A percentile compares a stretch with the other conserved stretches of the same genome.
Evolutionary conservation across 2,888 invertebrate genomes (phyloP).

Genomic region (Exephanes ischioxanthus): DNA sequence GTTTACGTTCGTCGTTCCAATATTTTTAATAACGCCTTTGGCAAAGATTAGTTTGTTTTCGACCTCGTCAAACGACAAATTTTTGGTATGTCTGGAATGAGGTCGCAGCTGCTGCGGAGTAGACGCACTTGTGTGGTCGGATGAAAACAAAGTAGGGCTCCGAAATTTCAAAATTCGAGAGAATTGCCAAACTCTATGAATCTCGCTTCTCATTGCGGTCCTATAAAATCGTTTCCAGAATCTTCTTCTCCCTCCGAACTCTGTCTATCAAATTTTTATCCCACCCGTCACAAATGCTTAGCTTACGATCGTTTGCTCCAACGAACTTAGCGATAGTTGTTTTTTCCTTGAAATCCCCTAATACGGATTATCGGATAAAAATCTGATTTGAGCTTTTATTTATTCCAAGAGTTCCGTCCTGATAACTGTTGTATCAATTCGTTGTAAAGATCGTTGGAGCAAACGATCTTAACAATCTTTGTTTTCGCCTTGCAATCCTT

Average conservation of each 20-base stretch:
- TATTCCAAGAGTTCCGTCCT: too few relatives aligned
- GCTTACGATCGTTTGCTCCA: too few relatives aligned
- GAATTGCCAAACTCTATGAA: neutral
- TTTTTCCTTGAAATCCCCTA: too few relatives aligned
- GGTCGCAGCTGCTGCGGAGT: conserved; percentile 73
- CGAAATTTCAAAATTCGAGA: neutral
- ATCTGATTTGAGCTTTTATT: too few relatives aligned
- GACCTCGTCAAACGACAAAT: neutral
- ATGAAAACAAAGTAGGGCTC: neutral
- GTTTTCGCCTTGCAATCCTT: too few relatives aligned
- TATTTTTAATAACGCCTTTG: neutral
- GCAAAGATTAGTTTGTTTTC: neutral
- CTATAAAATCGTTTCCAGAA: neutral
- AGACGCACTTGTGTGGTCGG: conserved; percentile 73
- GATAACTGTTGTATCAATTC: too few relatives aligned
- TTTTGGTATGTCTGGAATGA: conserved; percentile 60
- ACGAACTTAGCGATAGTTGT: too few relatives aligned
- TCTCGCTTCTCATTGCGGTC: neutral
- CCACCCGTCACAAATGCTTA: neutral
- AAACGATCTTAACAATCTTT: too few relatives aligned
- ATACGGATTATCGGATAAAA: too few relatives aligned
- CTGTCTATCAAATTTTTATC: neutral
- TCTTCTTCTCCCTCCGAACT: neutral
- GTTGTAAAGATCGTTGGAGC: too few relatives aligned
- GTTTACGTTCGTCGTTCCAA: neutral